Percentiles rank a stretch among this genome's conserved stretches.
phyloP scores from a whole-genome alignment of 2,888 invertebrate genomes.

The Xylocampa areola region DNA sequence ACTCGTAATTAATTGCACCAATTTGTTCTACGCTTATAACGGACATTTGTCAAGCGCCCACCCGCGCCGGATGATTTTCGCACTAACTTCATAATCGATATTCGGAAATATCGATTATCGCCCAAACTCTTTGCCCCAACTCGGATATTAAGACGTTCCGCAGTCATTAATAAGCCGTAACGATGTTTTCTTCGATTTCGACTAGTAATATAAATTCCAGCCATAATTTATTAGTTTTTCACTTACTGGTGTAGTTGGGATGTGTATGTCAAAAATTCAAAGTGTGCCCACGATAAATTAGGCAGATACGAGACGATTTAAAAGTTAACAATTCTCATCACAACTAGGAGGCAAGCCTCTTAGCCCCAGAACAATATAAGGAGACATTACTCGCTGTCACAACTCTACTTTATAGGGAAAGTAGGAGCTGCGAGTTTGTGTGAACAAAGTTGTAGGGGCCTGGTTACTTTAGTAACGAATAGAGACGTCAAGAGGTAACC shows the following conservation, averaged over 20 bases:
- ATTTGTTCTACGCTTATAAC: constrained; percentile 88
- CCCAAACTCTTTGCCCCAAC: constrained; percentile 72
- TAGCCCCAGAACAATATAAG: constrained; percentile 89
- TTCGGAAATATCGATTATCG: constrained; percentile 80
- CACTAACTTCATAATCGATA: constrained; percentile 88
- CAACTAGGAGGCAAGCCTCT: constrained; percentile 86
- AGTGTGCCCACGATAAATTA: constrained; percentile 73
- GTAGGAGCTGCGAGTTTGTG: constrained; percentile 81
- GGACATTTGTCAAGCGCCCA: constrained; percentile 86
- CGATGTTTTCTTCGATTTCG: constrained; percentile 71
- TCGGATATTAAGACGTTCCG: constrained; percentile 74
- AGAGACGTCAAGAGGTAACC: constrained; percentile 84
- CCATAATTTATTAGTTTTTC: constrained; percentile 61
- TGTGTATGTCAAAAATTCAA: constrained; percentile 70
- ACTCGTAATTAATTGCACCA: constrained; percentile 87
- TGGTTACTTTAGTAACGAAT: constrained; percentile 87
- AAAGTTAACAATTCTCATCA: constrained; percentile 87
- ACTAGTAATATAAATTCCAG: constrained; percentile 59
- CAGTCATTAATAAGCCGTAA: constrained; percentile 78
- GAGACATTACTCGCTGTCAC: constrained; percentile 89
- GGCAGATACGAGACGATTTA: constrained; percentile 74
- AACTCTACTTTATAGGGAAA: constrained; percentile 88
- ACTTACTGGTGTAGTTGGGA: constrained; percentile 51
- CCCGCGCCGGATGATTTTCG: constrained; percentile 84
- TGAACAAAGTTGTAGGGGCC: constrained; percentile 84